A percentile compares a stretch with the other conserved stretches of the same genome.
These are phyloP conservation scores for Erebia epiphron DNA, from an alignment of 2,888 invertebrate species.

Conservation along the genomic window DNA sequence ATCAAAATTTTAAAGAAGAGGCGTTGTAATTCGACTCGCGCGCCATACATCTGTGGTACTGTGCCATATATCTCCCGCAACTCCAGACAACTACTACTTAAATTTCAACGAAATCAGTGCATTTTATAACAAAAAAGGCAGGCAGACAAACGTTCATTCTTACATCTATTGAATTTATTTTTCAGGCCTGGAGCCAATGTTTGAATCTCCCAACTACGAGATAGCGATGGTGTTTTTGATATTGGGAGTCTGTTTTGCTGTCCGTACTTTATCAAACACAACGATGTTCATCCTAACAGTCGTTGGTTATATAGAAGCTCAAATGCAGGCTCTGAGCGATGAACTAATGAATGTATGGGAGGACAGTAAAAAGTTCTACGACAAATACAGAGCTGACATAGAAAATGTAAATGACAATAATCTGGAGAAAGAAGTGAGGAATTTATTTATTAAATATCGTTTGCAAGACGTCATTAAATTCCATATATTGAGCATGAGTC, in stretches of 20 bases:
- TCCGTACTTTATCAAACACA: conserved; percentile 51
- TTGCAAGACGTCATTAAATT: conserved; percentile 48
- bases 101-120: too few species aligned
- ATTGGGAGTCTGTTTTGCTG: conserved; percentile 44
- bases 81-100: not conserved
- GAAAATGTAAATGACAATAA: conserved; percentile 4
- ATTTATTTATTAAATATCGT: conserved; percentile 42
- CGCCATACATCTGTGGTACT: too few species aligned
- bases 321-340: conserved; percentile 55
- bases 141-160: too few species aligned
- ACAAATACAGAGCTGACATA: conserved; percentile 11
- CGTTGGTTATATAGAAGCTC: conserved; percentile 58
- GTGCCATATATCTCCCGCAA: too few species aligned
- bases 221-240: conserved; percentile 46
- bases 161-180: not conserved
- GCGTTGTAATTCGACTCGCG: too few species aligned
- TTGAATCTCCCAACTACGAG: conserved; percentile 59
- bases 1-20: too few species aligned
- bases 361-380: conserved; percentile 37
- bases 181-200: conserved; percentile 61
- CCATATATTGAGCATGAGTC: conserved; percentile 47
- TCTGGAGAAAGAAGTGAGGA: conserved; percentile 25
- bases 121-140: too few species aligned
- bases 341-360: conserved; percentile 53
- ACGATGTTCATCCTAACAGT: conserved; percentile 53